Percentiles rank a stretch among this genome's conserved stretches.
Evolutionary conservation across 2,797 vertebrate species (phyloP).

Genomic region (Acanthiza pusilla): DNA sequence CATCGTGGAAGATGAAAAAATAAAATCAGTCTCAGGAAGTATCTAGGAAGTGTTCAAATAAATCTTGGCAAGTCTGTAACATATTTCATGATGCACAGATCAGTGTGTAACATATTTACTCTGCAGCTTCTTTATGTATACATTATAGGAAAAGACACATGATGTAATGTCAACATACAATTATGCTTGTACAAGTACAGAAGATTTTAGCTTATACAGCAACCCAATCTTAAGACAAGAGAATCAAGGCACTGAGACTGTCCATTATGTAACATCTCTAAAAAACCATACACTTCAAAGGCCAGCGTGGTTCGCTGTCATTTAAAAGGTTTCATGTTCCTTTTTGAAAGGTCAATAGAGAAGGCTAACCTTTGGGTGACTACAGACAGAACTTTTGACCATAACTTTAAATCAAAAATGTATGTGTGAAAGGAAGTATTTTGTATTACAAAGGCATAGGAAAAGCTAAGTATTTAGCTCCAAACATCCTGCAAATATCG

Average conservation of each 20-base stretch:
- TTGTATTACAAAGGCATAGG: background rate
- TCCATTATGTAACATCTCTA: background rate
- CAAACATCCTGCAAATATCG: conserved; percentile 94
- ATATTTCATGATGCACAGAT: background rate
- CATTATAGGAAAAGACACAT: background rate
- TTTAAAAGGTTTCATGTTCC: background rate
- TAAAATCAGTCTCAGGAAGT: background rate
- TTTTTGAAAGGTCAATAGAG: background rate
- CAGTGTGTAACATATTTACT: background rate
- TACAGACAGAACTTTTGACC: background rate
- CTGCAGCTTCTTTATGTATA: background rate
- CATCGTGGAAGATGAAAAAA: background rate
- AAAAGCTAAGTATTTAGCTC: conserved; percentile 74
- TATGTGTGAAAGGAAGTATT: background rate
- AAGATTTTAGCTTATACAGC: background rate
- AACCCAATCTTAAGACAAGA: background rate
- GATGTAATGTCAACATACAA: background rate
- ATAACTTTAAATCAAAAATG: background rate
- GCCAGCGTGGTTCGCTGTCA: background rate
- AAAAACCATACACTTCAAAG: background rate
- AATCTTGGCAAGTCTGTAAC: background rate
- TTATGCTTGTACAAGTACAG: background rate
- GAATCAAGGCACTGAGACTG: background rate
- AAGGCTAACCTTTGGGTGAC: background rate
- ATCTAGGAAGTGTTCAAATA: background rate